A percentile compares a stretch with the other conserved stretches of the same genome.
Conservation (phyloP, 1,140 invertebrate genomes). For the Panulirus ornatus region DNA sequence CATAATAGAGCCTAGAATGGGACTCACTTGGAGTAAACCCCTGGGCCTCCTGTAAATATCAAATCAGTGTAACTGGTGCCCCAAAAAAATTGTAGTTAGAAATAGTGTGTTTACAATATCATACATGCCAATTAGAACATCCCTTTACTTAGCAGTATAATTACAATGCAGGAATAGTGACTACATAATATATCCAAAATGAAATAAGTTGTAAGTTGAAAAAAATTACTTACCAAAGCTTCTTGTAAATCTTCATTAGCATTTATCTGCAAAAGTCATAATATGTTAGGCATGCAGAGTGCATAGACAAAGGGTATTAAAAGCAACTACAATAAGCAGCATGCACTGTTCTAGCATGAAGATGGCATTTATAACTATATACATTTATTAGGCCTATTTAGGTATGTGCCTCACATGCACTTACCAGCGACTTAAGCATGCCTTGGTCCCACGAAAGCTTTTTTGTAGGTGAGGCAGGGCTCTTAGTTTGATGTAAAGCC, state of each 20-base stretch:
- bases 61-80: conserved; percentile 81
- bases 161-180: too few relatives aligned
- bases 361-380: too few relatives aligned
- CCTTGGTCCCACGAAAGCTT: conserved; percentile 54
- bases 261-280: conserved; percentile 49
- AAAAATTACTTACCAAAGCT: conserved; percentile 45
- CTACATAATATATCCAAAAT: too few relatives aligned
- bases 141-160: too few relatives aligned
- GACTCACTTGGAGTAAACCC: conserved; percentile 74
- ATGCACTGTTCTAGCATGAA: conserved; percentile 9
- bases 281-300: conserved; percentile 39
- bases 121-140: too few relatives aligned
- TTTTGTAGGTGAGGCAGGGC: conserved; percentile 56
- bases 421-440: conserved; percentile 61
- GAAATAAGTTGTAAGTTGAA: too few relatives aligned
- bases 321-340: neutral
- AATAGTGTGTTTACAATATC: too few relatives aligned
- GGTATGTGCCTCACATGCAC: conserved; percentile 25
- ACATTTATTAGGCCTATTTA: neutral
- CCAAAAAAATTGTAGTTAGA: too few relatives aligned
- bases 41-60: conserved; percentile 69
- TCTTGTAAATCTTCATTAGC: conserved; percentile 59
- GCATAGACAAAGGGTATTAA: neutral
- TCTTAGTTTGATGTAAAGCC: conserved; percentile 6
- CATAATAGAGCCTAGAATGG: conserved; percentile 66